phyloP scores from a whole-genome alignment of 2,113 vertebrate genomes.

The Agapornis roseicollis region DNA sequence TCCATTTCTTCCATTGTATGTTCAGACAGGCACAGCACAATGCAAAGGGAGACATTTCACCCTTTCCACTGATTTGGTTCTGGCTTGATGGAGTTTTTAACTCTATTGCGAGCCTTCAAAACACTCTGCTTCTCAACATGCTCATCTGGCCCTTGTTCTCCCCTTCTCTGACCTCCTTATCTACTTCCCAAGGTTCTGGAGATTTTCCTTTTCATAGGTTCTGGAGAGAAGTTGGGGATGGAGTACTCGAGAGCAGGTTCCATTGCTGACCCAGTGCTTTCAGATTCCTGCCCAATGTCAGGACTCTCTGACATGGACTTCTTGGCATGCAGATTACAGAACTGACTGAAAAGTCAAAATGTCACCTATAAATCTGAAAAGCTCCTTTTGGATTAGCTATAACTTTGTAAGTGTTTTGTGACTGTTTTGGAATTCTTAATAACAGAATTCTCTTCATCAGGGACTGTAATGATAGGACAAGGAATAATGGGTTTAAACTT shows the following conservation, averaged over 20 bases:
- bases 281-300: not conserved
- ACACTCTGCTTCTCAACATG: not conserved
- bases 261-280: not conserved
- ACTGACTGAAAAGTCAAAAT: not conserved
- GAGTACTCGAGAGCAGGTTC: not conserved
- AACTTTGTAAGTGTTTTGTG: not conserved
- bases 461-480: not conserved
- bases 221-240: not conserved
- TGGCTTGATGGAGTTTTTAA: not conserved
- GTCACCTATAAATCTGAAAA: not conserved
- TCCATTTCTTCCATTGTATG: not conserved
- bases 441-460: not conserved
- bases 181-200: not conserved
- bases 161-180: not conserved
- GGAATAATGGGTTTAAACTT: not conserved
- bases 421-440: not conserved
- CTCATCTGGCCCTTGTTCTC: not conserved
- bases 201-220: not conserved
- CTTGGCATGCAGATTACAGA: not conserved
- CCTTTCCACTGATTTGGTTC: not conserved
- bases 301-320: not conserved
- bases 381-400: not conserved
- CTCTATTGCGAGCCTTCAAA: not conserved
- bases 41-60: not conserved
- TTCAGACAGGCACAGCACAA: not conserved